Base-by-base conservation (phyloP, 2,888 invertebrate genomes). In the Drosophila crucigera region DNA sequence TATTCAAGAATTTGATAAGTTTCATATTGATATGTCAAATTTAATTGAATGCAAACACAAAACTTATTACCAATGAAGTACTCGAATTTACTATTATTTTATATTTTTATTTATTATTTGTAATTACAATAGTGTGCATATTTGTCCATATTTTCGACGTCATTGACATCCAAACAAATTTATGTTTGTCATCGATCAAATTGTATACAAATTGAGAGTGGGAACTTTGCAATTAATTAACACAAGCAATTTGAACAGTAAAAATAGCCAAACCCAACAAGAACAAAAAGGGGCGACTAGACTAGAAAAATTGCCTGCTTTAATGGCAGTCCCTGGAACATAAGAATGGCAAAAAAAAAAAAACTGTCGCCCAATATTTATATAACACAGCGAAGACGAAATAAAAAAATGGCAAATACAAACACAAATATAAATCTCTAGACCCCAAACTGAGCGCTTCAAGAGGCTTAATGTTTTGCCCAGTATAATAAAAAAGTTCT, bases 161-260 rank as follows among this genome's bases (percentile, higher is more conserved):
- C 69, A 73, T 47, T 76, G 70, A 63, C 67, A 76, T 65, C 68
- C 68, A 71, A 71, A 71, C 65, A 73, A 71, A 64, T 72, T 69
- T 61, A 41, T 58, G 58, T 68, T 79, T 75, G 80, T 63, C 83
- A 74, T 77, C 84, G 79, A 86, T 81, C 89, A 77, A 79, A 70
- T 79, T 39, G 41, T 7, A 66, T 66, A n/a, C 43, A 39, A 68
- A 76, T 11, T 22, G 33, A 54, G 56, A 14, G 56, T 68, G 41
- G 62, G 56, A 81, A 83, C 76, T 81, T 76, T 80, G 75, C 84
- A 89, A 89, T 90, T 90, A 86, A 86, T 90, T 86, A 90, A 82
- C 66, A 67, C 77, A 68, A 79, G 69, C 81, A 77, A 73, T 65
- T 70, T 65, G 55, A 52, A 50, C 53, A 54, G 50, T 33, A 60